Percentiles rank a stretch among this genome's conserved stretches.
Conservation (phyloP, 2,113 vertebrate genomes). For the Heterotilapia buettikoferi region DNA sequence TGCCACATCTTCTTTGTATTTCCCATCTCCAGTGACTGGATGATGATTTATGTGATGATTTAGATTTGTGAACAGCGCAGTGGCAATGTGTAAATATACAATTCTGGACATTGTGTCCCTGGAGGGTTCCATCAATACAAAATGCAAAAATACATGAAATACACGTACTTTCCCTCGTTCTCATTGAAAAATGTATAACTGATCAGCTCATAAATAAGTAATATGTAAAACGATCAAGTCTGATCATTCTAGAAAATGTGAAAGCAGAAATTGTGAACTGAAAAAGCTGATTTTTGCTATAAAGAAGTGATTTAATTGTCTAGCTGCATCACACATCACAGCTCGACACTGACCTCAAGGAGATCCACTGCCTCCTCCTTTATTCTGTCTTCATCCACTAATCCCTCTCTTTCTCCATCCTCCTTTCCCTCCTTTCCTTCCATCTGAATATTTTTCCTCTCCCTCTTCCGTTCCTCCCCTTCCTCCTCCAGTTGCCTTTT, state of each 20-base stretch:
- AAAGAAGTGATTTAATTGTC: background rate
- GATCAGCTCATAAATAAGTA: background rate
- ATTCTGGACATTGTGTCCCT: background rate
- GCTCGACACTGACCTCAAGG: background rate
- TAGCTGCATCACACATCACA: background rate
- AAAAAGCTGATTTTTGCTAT: background rate
- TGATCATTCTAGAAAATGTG: background rate
- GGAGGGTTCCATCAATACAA: background rate
- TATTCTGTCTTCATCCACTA: background rate
- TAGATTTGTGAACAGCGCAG: fast-evolving
- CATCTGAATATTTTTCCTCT: background rate
- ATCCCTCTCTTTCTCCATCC: background rate
- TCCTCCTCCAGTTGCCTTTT: background rate
- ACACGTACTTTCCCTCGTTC: fast-evolving
- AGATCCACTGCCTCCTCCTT: background rate
- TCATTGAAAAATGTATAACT: fast-evolving
- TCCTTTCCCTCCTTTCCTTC: background rate
- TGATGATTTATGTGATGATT: background rate
- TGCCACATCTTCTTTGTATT: background rate
- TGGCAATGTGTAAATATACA: background rate
- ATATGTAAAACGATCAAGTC: background rate
- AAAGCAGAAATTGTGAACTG: background rate
- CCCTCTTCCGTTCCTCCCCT: background rate
- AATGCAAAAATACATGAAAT: background rate
- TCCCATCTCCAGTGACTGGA: background rate